Evolutionary conservation across 2,888 invertebrate genomes (phyloP), one percentile per base, ranked within the genome.

Genomic region (Sinotaia quadrata): DNA sequence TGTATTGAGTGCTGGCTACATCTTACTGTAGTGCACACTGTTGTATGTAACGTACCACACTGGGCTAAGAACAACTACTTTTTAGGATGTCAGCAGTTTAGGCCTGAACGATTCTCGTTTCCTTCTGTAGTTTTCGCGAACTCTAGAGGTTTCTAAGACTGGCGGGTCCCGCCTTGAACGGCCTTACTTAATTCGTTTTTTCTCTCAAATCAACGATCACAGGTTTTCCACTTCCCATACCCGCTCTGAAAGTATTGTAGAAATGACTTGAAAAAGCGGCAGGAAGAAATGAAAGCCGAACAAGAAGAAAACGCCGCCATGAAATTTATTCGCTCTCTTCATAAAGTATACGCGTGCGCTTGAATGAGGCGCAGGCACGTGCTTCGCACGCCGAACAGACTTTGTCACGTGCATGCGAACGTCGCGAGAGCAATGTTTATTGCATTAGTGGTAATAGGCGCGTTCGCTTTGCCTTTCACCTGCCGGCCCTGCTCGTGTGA

Each of bases 391-490:
- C 65, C n/a, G 65, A 41, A 56, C 65, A 27, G 41, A 54, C 44
- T 65, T 65, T 65, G 65, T 65, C 65, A 31, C 31, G 44, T 41
- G 44, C 65, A 33, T 56, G 65, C 56, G 41, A 56, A 21, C 44
- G 65, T 41, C 65, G 65, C 47, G 21, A 56, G 24, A 65, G 56
- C 65, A 65, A 65, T 56, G 65, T 65, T 65, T 54, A 65, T 56
- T 65, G 56, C 65, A 56, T 56, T 65, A 56, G 27, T 44, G 54
- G 54, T 52, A 41, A 56, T 36, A 65, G 52, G 54, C 56, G 54
- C 5, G 27, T 18, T 29, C 8, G 27, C n/a, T 54, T 18, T 41
- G 10, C 41, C 18, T 59, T 36, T 37, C 59, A 59, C 59, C 59
- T 59, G 59, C 44, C 59, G 24, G 41, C n/a, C n/a, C n/a, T n/a